Percentiles rank a stretch among this genome's conserved stretches.
These are phyloP conservation scores for Squalus acanthias DNA, from an alignment of 2,797 vertebrate species.

Conservation along the genomic window DNA sequence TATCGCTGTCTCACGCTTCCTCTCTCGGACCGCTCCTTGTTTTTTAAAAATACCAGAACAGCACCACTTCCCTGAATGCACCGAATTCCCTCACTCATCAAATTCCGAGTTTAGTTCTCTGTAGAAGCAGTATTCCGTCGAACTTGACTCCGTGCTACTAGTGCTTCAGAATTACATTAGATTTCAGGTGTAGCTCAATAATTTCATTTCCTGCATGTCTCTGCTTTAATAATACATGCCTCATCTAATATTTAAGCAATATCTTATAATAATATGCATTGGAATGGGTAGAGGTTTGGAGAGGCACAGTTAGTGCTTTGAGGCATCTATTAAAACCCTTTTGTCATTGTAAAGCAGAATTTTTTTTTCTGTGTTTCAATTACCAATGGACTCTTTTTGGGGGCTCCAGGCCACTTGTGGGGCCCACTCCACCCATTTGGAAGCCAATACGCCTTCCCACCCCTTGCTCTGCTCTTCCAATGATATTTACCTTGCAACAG, in stretches of 20 bases:
- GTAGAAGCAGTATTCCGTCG: too few relatives aligned
- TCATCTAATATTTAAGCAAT: background rate
- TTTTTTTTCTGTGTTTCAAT: too few relatives aligned
- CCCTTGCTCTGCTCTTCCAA: background rate
- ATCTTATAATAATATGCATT: background rate
- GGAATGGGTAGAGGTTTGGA: background rate
- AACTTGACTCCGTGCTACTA: too few relatives aligned
- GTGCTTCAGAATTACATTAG: background rate
- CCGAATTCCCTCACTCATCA: too few relatives aligned
- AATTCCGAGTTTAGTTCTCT: too few relatives aligned
- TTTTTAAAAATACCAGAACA: too few relatives aligned
- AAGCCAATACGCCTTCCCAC: background rate
- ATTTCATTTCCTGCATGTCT: background rate
- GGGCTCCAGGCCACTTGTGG: background rate
- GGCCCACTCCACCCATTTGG: background rate
- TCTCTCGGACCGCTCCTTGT: too few relatives aligned
- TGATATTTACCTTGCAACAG: background rate
- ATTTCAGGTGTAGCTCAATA: background rate
- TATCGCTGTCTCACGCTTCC: too few relatives aligned
- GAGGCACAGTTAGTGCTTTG: background rate
- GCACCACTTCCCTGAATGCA: too few relatives aligned
- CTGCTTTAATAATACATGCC: background rate
- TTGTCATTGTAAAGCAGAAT: background rate
- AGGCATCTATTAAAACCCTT: background rate
- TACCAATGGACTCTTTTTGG: background rate